A percentile compares a stretch with the other conserved stretches of the same genome.
These are phyloP conservation scores for Cephus spinipes DNA, from an alignment of 2,888 invertebrate species.

Conservation along the genomic window DNA sequence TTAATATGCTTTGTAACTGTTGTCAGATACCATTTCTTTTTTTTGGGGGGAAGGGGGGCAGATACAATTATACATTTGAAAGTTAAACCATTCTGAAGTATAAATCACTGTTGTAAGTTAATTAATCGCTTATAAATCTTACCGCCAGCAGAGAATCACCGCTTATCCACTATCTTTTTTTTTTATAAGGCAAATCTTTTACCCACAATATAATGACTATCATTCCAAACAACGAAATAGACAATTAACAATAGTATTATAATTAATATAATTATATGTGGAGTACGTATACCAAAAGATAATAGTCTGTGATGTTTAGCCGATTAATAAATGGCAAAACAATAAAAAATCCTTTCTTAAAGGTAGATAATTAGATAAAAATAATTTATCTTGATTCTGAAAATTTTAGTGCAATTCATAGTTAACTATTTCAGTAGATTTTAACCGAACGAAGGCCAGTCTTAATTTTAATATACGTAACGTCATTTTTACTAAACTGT, in stretches of 20 bases:
- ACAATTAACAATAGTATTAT: not conserved
- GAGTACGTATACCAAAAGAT: not conserved
- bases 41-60: not conserved
- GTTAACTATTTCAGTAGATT: not conserved
- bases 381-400: not conserved
- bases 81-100: not conserved
- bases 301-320: not conserved
- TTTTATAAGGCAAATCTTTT: slow-evolving; percentile 19
- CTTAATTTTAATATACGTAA: not conserved
- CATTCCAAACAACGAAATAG: not conserved
- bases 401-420: not conserved
- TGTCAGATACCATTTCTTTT: not conserved
- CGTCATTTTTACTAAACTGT: not conserved
- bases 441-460: not conserved
- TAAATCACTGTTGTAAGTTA: not conserved
- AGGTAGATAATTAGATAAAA: not conserved
- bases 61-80: not conserved
- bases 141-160: slow-evolving; percentile 1
- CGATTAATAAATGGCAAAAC: not conserved
- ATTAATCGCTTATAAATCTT: not conserved
- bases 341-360: not conserved
- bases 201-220: slow-evolving; percentile 8
- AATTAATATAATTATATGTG: slow-evolving; percentile 6
- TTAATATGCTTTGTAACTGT: not conserved
- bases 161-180: slow-evolving; percentile 1